These are phyloP conservation scores for Camponotus fellah DNA, from an alignment of 2,888 invertebrate species.

Conservation along the genomic window DNA sequence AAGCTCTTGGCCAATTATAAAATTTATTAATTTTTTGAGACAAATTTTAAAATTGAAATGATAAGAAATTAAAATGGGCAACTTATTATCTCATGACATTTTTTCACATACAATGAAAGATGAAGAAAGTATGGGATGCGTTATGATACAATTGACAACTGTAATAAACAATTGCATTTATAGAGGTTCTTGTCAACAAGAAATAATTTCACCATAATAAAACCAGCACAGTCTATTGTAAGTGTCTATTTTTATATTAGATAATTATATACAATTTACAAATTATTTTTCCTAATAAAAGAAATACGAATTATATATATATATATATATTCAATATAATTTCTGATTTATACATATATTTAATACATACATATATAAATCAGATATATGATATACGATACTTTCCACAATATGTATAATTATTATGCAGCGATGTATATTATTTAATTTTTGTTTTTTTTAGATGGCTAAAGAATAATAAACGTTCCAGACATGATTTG, in stretches of 20 bases:
- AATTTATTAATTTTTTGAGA: not conserved
- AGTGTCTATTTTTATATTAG: not conserved
- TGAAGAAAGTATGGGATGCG: not conserved
- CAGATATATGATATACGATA: not conserved
- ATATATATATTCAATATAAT: slow-evolving; percentile 1
- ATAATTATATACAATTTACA: not conserved
- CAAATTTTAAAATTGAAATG: not conserved
- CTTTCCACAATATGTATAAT: not conserved
- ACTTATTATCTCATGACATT: not conserved
- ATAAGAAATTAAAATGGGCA: not conserved
- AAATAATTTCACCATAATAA: slow-evolving; percentile 3
- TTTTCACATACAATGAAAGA: not conserved
- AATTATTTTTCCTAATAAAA: not conserved
- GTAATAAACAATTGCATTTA: not conserved
- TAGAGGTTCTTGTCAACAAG: not conserved
- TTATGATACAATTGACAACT: not conserved
- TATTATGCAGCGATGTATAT: not conserved
- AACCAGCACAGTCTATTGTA: not conserved
- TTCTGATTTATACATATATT: not conserved
- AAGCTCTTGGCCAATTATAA: slow-evolving; percentile 6
- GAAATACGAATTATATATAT: not conserved
- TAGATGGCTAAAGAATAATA: not conserved
- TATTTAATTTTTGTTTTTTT: slow-evolving; percentile 2
- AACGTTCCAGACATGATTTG: not conserved
- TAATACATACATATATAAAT: not conserved